Percentiles rank a stretch among this genome's conserved stretches.
These are phyloP conservation scores for Micrastur ruficollis DNA, from an alignment of 2,797 vertebrate species.

Conservation along the genomic window DNA sequence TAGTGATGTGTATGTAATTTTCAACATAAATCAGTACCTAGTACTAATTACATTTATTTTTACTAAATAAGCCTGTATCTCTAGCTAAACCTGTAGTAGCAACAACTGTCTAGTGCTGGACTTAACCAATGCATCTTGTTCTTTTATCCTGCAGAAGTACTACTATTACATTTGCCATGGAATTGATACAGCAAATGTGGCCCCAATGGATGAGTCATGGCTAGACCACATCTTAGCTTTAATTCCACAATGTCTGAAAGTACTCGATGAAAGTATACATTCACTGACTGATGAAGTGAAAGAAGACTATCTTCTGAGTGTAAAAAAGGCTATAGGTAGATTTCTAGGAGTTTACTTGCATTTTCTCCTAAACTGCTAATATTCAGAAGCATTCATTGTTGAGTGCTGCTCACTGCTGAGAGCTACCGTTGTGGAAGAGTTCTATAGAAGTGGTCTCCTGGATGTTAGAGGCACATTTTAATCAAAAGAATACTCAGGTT, in stretches of 20 bases:
- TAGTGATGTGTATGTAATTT: background rate
- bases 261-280: conserved; percentile 51
- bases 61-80: background rate
- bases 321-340: conserved; percentile 84
- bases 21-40: background rate
- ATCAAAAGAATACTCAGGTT: background rate
- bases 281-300: conserved; percentile 82
- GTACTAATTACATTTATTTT: background rate
- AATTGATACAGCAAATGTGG: conserved; percentile 79
- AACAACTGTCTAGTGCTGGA: background rate
- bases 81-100: background rate
- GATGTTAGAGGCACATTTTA: background rate
- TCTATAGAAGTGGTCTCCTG: background rate
- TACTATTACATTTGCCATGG: conserved; percentile 82
- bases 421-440: background rate
- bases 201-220: conserved; percentile 83
- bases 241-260: conserved; percentile 78
- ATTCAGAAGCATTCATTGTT: background rate
- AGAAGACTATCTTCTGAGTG: conserved; percentile 83
- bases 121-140: background rate
- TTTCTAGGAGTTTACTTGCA: background rate
- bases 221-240: conserved; percentile 75
- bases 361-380: background rate
- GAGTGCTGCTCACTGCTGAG: background rate
- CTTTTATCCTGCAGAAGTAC: conserved; percentile 74